Evolutionary conservation across 2,888 invertebrate species (phyloP).

Genomic region (Athrips mouffetella): DNA sequence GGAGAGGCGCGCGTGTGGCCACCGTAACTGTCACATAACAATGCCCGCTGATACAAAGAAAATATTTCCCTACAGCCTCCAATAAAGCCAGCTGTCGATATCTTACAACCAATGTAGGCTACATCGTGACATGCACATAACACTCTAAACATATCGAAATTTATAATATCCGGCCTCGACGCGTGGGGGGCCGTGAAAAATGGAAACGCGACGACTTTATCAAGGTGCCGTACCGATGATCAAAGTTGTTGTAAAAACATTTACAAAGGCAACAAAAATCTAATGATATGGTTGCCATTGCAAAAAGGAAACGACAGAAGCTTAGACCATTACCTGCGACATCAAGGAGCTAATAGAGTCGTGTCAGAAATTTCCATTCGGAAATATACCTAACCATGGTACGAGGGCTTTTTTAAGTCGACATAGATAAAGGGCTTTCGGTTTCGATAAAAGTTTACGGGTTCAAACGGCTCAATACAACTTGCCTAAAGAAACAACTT

Average conservation of each 20-base stretch:
- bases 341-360: no score
- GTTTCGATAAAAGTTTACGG: no score
- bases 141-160: constrained; percentile 53
- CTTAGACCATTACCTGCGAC: no score
- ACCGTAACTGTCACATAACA: constrained; percentile 67
- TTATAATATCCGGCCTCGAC: constrained; percentile 28
- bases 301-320: no score
- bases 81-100: constrained; percentile 47
- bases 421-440: no score
- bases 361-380: no score
- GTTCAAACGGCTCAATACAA: no score
- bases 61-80: constrained; percentile 75
- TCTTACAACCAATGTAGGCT: constrained; percentile 16
- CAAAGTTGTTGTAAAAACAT: constrained; percentile 6
- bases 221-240: background rate
- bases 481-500: no score
- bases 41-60: constrained; percentile 75
- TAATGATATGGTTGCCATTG: background rate
- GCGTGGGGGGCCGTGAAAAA: constrained; percentile 16
- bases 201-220: constrained; percentile 12
- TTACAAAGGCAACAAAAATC: background rate
- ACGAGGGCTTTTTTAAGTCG: no score
- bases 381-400: no score
- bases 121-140: constrained; percentile 13
- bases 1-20: constrained; percentile 68